Percentiles rank a stretch among this genome's conserved stretches.
phyloP scores from a whole-genome alignment of 2,888 invertebrate genomes.

The Dasysyrphus tricinctus region DNA sequence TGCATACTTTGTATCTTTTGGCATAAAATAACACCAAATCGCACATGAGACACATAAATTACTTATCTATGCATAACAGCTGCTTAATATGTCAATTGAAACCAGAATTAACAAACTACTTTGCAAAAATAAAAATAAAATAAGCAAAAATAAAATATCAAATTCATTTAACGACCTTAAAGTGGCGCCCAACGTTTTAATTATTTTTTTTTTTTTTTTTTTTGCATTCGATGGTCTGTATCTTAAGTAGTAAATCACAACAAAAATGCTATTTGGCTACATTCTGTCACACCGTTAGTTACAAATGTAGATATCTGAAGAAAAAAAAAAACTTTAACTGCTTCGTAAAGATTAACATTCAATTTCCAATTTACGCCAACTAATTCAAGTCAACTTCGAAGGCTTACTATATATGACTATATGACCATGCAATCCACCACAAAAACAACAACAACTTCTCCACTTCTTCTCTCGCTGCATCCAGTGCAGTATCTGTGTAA shows the following conservation, averaged over 20 bases:
- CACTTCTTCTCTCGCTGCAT: constrained; percentile 48
- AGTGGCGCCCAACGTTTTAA: constrained; percentile 52
- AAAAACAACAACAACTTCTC: constrained; percentile 47
- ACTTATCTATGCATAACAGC: constrained; percentile 32
- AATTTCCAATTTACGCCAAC: constrained; percentile 67
- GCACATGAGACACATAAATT: constrained; percentile 24
- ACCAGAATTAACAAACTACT: constrained; percentile 35
- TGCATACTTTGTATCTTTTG: constrained; percentile 21
- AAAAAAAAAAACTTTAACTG: constrained; percentile 20
- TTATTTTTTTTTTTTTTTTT: constrained; percentile 17
- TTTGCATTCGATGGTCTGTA: constrained; percentile 10
- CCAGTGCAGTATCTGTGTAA: constrained; percentile 63
- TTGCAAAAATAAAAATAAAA: constrained; percentile 1
- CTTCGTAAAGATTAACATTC: constrained; percentile 62
- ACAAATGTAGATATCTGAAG: constrained; percentile 29
- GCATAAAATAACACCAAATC: constrained; percentile 10
- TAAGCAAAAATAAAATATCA: constrained; percentile 12
- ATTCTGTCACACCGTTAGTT: constrained; percentile 43
- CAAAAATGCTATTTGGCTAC: constrained; percentile 34
- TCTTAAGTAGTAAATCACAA: constrained; percentile 38
- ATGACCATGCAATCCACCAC: constrained; percentile 6
- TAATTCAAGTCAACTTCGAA: constrained; percentile 51
- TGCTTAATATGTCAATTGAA: constrained; percentile 35
- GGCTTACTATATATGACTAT: not conserved
- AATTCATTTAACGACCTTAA: constrained; percentile 41